These are phyloP conservation scores for Echiichthys vipera DNA, from an alignment of 2,797 vertebrate species.

Conservation along the genomic window DNA sequence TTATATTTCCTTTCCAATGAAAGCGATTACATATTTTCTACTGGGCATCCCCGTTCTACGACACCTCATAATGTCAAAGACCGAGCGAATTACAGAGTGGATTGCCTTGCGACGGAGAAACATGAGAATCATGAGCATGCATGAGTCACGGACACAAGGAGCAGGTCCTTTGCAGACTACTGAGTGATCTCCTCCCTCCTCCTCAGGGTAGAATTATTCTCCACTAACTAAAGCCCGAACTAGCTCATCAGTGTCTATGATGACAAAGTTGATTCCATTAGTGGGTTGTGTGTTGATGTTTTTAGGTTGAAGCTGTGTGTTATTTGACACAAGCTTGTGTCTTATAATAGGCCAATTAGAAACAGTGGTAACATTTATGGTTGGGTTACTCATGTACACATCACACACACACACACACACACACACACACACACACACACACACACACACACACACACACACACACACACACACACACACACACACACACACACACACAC, in stretches of 20 bases:
- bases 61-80: slow-evolving; percentile 49
- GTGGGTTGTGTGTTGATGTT: slow-evolving; percentile 53
- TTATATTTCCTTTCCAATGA: slow-evolving; percentile 7
- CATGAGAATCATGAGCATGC: slow-evolving; percentile 61
- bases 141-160: slow-evolving; percentile 68
- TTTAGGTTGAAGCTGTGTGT: slow-evolving; percentile 46
- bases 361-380: slow-evolving; percentile 63
- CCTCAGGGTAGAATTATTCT: slow-evolving; percentile 61
- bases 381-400: slow-evolving; percentile 60
- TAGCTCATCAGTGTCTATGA: slow-evolving; percentile 65
- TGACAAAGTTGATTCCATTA: slow-evolving; percentile 75
- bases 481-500: slow-evolving; percentile 20
- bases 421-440: slow-evolving; percentile 29
- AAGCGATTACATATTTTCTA: slow-evolving; percentile 52
- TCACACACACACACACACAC: slow-evolving; percentile 21
- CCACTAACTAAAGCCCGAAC: slow-evolving; percentile 46
- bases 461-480: slow-evolving; percentile 11
- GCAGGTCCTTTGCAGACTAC: slow-evolving; percentile 49
- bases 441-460: slow-evolving; percentile 24
- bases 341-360: slow-evolving; percentile 69
- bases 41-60: slow-evolving; percentile 43
- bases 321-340: slow-evolving; percentile 54
- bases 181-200: slow-evolving; percentile 59
- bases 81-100: slow-evolving; percentile 3
- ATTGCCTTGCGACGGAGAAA: slow-evolving; percentile 75